These are phyloP conservation scores for Heteronetta atricapilla DNA, from an alignment of 2,113 vertebrate species.

Conservation along the genomic window DNA sequence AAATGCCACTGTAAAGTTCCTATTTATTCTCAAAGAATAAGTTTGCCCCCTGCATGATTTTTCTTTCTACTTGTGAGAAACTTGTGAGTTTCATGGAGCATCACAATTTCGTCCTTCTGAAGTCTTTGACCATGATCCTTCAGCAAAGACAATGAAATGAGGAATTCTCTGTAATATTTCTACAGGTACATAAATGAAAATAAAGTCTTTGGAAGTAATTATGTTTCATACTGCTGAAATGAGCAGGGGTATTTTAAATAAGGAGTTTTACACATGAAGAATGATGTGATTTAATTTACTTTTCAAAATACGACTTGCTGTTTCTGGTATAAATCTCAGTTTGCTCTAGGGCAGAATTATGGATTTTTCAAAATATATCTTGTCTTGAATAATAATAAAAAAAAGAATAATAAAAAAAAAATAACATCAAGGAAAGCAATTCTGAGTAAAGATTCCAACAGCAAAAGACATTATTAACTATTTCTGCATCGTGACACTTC, in stretches of 20 bases:
- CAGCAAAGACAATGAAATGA: not conserved
- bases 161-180: not conserved
- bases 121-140: not conserved
- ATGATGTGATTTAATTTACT: not conserved
- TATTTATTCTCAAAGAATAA: not conserved
- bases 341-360: not conserved
- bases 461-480: constrained; percentile 8
- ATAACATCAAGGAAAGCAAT: not conserved
- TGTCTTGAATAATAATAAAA: not conserved
- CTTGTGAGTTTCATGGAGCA: not conserved
- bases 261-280: not conserved
- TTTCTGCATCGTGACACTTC: not conserved
- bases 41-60: not conserved
- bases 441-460: not conserved
- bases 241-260: not conserved
- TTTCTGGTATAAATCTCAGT: not conserved
- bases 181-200: not conserved
- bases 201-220: not conserved
- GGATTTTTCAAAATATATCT: not conserved
- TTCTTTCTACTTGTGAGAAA: not conserved
- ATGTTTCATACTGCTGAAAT: not conserved
- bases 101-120: not conserved
- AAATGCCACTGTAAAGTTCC: not conserved
- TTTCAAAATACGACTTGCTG: constrained; percentile 7
- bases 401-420: not conserved